Evolutionary conservation across 64 coral and sea anemone genomes (phyloP).

Genomic region (Exaiptasia diaphana): DNA sequence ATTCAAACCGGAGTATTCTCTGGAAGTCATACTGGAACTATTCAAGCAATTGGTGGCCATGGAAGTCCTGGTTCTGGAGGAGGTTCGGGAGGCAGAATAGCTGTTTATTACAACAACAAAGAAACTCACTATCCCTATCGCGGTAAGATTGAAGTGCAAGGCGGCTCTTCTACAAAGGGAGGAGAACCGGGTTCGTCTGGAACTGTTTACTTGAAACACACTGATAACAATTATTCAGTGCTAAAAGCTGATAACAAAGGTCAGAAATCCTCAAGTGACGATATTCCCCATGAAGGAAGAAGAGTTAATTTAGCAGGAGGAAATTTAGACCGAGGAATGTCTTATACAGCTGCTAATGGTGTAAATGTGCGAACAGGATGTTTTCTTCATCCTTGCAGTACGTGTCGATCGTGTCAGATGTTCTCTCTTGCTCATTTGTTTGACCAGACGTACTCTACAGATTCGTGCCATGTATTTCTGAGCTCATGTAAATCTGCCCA

Average conservation of each 20-base stretch:
- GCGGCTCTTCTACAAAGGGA: constrained; percentile 50
- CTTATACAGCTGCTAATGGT: constrained; percentile 64
- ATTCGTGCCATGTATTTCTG: constrained; percentile 49
- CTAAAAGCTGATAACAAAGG: constrained; percentile 73
- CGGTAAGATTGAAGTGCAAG: constrained; percentile 62
- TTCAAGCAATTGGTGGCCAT: constrained; percentile 63
- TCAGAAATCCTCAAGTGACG: constrained; percentile 43
- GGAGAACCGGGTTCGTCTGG: constrained; percentile 81
- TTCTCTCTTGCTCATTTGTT: constrained; percentile 62
- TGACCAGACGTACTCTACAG: constrained; percentile 50
- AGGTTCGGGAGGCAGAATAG: constrained; percentile 79
- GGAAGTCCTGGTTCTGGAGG: constrained; percentile 56
- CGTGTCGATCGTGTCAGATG: background rate
- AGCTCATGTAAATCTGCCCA: constrained; percentile 41
- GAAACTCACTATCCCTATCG: constrained; percentile 71
- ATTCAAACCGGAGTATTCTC: constrained; percentile 69
- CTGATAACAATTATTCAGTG: constrained; percentile 40
- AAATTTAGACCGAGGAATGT: constrained; percentile 8
- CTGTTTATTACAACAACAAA: constrained; percentile 71
- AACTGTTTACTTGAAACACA: constrained; percentile 75
- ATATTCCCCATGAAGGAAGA: constrained; percentile 55
- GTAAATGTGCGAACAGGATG: constrained; percentile 57
- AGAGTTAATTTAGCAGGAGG: constrained; percentile 66
- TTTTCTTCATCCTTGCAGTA: background rate
- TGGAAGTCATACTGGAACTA: constrained; percentile 78